These are phyloP conservation scores for Caenorhabditis inopinata DNA, from an alignment of 1,140 invertebrate genomes.

Conservation along the genomic window DNA sequence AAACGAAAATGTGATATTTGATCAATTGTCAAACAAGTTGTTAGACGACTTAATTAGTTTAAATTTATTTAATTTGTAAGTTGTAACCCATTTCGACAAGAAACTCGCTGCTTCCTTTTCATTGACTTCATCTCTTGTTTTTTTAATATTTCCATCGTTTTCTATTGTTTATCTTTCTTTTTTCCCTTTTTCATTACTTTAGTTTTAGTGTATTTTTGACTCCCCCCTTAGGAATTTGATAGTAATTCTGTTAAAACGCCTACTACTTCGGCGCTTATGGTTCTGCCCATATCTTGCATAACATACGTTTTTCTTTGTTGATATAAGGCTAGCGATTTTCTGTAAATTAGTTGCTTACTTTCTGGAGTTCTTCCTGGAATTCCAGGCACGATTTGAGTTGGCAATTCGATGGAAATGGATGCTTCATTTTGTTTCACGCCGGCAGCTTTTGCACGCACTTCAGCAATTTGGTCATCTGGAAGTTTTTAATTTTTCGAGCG, in stretches of 20 bases:
- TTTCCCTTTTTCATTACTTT: background rate
- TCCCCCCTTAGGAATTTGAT: background rate
- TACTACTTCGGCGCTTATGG: background rate
- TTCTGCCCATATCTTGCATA: too few relatives aligned
- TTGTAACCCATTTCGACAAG: background rate
- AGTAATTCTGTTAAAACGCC: constrained; percentile 30
- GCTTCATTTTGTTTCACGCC: constrained; percentile 15
- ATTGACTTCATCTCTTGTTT: background rate
- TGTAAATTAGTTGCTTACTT: constrained; percentile 1
- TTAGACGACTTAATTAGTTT: too few relatives aligned
- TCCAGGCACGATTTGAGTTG: background rate
- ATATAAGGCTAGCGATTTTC: too few relatives aligned
- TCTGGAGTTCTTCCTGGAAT: background rate
- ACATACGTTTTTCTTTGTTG: background rate
- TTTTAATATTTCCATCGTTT: background rate
- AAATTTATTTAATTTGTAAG: too few relatives aligned
- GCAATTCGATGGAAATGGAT: constrained; percentile 14
- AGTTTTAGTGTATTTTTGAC: background rate
- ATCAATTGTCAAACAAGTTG: too few relatives aligned
- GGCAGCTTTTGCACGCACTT: constrained; percentile 14
- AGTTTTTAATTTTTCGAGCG: background rate
- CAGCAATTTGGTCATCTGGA: constrained; percentile 15
- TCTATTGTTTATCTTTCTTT: background rate
- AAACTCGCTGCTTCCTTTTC: background rate
- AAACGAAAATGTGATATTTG: too few relatives aligned